These are phyloP conservation scores for Gryllus bimaculatus DNA, from an alignment of 1,140 invertebrate genomes.

Conservation along the genomic window DNA sequence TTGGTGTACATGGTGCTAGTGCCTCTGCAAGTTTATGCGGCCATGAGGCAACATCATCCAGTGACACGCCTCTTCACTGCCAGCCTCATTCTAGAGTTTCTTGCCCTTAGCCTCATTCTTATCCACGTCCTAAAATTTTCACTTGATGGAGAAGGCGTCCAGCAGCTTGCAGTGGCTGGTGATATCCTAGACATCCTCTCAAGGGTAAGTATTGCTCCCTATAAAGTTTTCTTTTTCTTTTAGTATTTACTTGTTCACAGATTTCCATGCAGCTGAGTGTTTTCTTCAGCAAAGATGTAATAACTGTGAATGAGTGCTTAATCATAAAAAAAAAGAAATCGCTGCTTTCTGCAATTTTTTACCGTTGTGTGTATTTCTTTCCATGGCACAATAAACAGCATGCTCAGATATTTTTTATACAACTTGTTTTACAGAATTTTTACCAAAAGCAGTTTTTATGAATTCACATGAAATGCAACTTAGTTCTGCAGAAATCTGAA, in stretches of 20 bases:
- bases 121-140: slow-evolving; percentile 85
- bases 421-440: too few relatives aligned
- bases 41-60: slow-evolving; percentile 74
- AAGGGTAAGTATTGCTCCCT: slow-evolving; percentile 47
- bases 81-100: slow-evolving; percentile 74
- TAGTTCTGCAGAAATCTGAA: too few relatives aligned
- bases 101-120: slow-evolving; percentile 75
- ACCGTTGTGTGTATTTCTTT: too few relatives aligned
- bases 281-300: too few relatives aligned
- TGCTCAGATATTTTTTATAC: too few relatives aligned
- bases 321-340: too few relatives aligned
- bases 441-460: too few relatives aligned
- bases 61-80: slow-evolving; percentile 85
- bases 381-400: too few relatives aligned
- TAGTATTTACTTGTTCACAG: background rate
- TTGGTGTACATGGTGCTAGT: slow-evolving; percentile 77
- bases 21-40: slow-evolving; percentile 83
- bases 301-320: too few relatives aligned
- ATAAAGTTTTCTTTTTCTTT: background rate
- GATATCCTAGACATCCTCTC: slow-evolving; percentile 87
- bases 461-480: too few relatives aligned
- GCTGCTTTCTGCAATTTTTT: too few relatives aligned
- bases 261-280: too few relatives aligned
- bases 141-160: slow-evolving; percentile 76
- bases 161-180: slow-evolving; percentile 68